A percentile compares a stretch with the other conserved stretches of the same genome.
phyloP scores from a whole-genome alignment of 1,140 invertebrate species.

The Copidosoma floridanum region DNA sequence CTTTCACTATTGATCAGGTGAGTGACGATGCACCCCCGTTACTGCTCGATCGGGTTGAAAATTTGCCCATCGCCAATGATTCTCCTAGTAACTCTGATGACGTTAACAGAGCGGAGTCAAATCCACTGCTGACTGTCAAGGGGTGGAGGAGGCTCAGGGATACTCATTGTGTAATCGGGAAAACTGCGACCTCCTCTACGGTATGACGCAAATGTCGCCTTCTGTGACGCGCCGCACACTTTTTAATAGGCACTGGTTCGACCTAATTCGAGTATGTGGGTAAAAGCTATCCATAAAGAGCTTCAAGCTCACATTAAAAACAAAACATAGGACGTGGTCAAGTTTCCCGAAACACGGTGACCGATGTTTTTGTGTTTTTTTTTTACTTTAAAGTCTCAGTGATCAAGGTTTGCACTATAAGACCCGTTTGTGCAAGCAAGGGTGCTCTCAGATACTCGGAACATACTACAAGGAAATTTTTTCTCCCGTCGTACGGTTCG shows the following conservation, averaged over 20 bases:
- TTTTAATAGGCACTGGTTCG: conserved; percentile 24
- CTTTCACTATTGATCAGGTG: neutral
- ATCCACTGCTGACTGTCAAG: neutral
- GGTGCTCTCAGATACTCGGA: conserved; percentile 17
- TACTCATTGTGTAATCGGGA: conserved; percentile 14
- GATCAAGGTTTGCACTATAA: neutral
- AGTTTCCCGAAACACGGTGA: conserved; percentile 26
- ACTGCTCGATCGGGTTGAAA: neutral
- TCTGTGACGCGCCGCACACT: conserved; percentile 6
- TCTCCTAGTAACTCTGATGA: neutral
- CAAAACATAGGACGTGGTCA: conserved; percentile 27
- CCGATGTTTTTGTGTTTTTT: conserved; percentile 43
- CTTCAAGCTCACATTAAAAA: conserved; percentile 30
- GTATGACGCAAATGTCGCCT: conserved; percentile 3
- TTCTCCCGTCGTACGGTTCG: conserved; percentile 23
- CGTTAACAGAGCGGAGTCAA: no score
- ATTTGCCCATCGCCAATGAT: neutral
- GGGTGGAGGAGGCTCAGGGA: neutral
- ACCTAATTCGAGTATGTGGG: conserved; percentile 22
- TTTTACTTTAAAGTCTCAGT: conserved; percentile 40
- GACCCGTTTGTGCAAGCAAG: conserved; percentile 23
- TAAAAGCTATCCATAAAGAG: conserved; percentile 31
- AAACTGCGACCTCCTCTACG: neutral
- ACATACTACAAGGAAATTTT: conserved; percentile 25
- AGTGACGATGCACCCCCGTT: no score